Percentiles rank a stretch among this genome's conserved stretches.
Conservation (phyloP, 1,140 invertebrate species). For the Calephelis nemesis region DNA sequence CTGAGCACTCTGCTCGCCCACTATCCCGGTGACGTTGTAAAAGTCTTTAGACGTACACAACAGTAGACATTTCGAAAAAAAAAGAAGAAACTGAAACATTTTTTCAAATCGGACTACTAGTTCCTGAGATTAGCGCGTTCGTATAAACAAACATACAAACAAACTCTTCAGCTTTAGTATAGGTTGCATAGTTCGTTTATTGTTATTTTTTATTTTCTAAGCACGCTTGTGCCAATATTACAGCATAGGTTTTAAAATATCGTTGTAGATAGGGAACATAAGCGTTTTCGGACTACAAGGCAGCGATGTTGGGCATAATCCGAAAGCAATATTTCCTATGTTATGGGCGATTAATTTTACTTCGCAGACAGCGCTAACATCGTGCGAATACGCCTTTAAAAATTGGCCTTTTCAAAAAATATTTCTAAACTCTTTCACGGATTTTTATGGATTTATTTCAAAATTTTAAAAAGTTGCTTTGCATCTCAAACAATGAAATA, state of each 20-base stretch:
- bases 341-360: conserved; percentile 57
- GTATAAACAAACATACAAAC: too few relatives aligned
- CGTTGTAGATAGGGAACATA: conserved; percentile 16
- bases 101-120: too few relatives aligned
- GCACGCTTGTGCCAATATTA: conserved; percentile 14
- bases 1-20: too few relatives aligned
- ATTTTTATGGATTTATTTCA: conserved; percentile 12
- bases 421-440: neutral
- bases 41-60: too few relatives aligned
- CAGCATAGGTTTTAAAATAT: conserved; percentile 17
- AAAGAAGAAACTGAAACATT: too few relatives aligned
- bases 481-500: too few relatives aligned
- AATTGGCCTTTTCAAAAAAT: conserved; percentile 23
- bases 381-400: conserved; percentile 33
- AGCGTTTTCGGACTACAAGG: conserved; percentile 24
- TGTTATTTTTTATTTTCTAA: conserved; percentile 6
- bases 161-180: too few relatives aligned
- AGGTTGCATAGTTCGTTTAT: neutral
- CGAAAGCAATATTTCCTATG: conserved; percentile 42
- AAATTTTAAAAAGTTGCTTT: too few relatives aligned
- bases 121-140: too few relatives aligned
- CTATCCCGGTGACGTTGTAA: too few relatives aligned
- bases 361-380: conserved; percentile 38
- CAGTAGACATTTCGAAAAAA: too few relatives aligned
- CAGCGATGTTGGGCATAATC: conserved; percentile 30